phyloP scores from a whole-genome alignment of 2,888 invertebrate species.

The Copidosoma aretas region DNA sequence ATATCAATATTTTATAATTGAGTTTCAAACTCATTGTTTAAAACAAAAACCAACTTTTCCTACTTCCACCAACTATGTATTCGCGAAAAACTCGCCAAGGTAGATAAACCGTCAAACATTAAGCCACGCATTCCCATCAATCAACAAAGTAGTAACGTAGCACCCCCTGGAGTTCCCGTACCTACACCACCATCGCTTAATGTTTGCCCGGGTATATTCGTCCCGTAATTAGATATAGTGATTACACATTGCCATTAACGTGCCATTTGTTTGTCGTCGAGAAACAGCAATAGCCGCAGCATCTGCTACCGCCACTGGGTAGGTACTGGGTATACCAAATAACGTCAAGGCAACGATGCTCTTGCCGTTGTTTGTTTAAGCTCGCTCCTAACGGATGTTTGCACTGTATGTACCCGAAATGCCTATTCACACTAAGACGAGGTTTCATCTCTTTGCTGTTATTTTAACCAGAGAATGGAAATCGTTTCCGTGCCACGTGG shows the following conservation, averaged over 20 bases:
- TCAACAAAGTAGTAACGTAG: not conserved
- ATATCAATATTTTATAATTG: no score
- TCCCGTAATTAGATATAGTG: constrained; percentile 32
- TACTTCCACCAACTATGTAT: no score
- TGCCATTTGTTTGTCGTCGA: constrained; percentile 21
- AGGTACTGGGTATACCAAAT: not conserved
- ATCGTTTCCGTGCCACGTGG: no score
- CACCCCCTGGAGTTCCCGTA: not conserved
- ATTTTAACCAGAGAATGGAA: no score
- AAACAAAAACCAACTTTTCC: no score
- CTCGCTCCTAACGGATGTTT: not conserved
- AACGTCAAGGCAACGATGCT: constrained; percentile 18
- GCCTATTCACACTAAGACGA: no score
- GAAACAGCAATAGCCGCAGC: not conserved
- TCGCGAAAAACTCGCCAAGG: no score
- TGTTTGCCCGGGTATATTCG: constrained; percentile 17
- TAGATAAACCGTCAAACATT: not conserved
- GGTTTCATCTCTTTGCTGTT: no score
- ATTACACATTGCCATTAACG: constrained; percentile 26
- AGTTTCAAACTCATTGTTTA: no score
- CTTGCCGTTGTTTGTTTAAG: not conserved
- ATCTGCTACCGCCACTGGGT: not conserved
- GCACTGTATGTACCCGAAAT: no score
- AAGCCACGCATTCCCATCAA: not conserved
- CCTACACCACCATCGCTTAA: not conserved